Conservation (phyloP, 1,140 invertebrate genomes). For the Apis cerana region DNA sequence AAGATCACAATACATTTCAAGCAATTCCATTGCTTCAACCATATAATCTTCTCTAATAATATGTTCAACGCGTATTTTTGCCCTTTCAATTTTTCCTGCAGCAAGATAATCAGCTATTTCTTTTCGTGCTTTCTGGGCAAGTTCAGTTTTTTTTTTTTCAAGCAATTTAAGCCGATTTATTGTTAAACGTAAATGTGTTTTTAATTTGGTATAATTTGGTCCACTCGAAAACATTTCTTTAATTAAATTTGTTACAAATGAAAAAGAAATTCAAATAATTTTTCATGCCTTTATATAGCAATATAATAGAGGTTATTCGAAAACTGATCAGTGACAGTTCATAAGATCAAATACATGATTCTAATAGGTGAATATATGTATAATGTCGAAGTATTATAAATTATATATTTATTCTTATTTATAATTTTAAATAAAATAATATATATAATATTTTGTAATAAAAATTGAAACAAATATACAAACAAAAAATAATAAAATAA, state of each 20-base stretch:
- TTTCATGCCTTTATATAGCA: conserved; percentile 23
- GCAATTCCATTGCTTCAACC: conserved; percentile 99
- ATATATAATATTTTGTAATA: neutral
- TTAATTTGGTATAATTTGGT: conserved; percentile 96
- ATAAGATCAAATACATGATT: neutral
- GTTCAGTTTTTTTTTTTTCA: conserved; percentile 99
- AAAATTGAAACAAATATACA: neutral
- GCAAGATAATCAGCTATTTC: conserved; percentile 99
- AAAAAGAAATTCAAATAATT: neutral
- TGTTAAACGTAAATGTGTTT: conserved; percentile 96
- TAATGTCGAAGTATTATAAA: neutral
- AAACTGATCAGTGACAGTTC: conserved; percentile 2
- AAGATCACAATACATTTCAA: conserved; percentile 99
- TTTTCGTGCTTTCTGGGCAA: conserved; percentile 96
- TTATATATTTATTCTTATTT: neutral
- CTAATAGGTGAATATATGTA: neutral
- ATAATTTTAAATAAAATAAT: neutral
- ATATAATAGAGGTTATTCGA: neutral
- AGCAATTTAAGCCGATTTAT: conserved; percentile 96
- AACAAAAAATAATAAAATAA: neutral
- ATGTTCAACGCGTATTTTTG: conserved; percentile 98
- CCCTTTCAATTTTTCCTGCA: conserved; percentile 94
- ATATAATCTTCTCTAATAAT: conserved; percentile 99
- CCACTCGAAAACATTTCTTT: conserved; percentile 91
- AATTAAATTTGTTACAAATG: neutral